These are phyloP conservation scores for Odontocerum albicorne DNA, from an alignment of 2,888 invertebrate species.

Conservation along the genomic window DNA sequence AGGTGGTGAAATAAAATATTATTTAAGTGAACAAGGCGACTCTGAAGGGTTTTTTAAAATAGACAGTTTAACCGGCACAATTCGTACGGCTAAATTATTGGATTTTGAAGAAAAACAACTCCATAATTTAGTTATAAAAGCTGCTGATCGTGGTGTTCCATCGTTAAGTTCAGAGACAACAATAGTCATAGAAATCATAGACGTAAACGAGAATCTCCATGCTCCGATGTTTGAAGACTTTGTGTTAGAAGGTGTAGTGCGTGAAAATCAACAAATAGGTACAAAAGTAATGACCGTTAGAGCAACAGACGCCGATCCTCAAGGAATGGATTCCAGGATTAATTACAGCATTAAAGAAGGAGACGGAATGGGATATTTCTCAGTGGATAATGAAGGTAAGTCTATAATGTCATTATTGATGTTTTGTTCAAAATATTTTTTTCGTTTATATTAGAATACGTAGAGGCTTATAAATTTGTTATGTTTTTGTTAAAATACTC, in stretches of 20 bases:
- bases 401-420: slow-evolving; percentile 13
- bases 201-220: slow-evolving; percentile 91
- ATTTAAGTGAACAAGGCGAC: slow-evolving; percentile 66
- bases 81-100: slow-evolving; percentile 74
- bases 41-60: slow-evolving; percentile 77
- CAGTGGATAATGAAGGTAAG: slow-evolving; percentile 86
- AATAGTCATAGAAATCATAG: slow-evolving; percentile 83
- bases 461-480: too few relatives aligned
- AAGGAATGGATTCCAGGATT: slow-evolving; percentile 79
- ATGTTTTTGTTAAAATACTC: too few relatives aligned
- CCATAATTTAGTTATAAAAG: slow-evolving; percentile 83
- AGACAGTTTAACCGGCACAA: slow-evolving; percentile 82
- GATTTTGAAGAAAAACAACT: slow-evolving; percentile 91
- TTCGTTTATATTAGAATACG: too few relatives aligned
- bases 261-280: slow-evolving; percentile 79
- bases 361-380: slow-evolving; percentile 88
- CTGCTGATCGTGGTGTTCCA: slow-evolving; percentile 83
- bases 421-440: neutral
- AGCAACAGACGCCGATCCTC: slow-evolving; percentile 79
- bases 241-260: slow-evolving; percentile 72
- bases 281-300: slow-evolving; percentile 75
- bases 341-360: slow-evolving; percentile 87
- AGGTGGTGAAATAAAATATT: slow-evolving; percentile 80
- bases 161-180: slow-evolving; percentile 77
- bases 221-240: slow-evolving; percentile 82